These are phyloP conservation scores for Lasioglossum vierecki DNA, from an alignment of 2,888 invertebrate species.

Conservation along the genomic window DNA sequence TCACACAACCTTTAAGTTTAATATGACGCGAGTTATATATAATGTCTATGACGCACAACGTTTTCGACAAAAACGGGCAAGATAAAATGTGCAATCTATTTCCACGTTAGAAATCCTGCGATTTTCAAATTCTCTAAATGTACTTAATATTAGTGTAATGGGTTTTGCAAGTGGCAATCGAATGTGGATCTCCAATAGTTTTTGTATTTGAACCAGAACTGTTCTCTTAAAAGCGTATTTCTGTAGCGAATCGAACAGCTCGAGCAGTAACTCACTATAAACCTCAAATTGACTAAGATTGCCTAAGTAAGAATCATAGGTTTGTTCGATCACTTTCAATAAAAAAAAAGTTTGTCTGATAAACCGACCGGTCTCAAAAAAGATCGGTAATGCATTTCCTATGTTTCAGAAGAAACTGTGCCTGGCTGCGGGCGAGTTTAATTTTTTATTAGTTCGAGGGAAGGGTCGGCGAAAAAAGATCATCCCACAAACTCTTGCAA, in stretches of 20 bases:
- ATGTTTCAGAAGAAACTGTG: conserved; percentile 7
- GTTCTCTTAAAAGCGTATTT: conserved; percentile 7
- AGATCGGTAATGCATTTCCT: conserved; percentile 4
- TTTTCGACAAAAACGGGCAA: too few species aligned
- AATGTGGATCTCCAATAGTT: not conserved
- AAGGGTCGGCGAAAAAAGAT: not conserved
- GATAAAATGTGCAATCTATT: too few species aligned
- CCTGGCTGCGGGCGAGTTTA: not conserved
- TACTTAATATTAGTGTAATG: not conserved
- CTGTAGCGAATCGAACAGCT: not conserved
- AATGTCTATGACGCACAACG: too few species aligned
- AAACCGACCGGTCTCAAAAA: not conserved
- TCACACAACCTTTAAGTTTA: too few species aligned
- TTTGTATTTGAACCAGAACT: not conserved
- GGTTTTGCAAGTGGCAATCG: not conserved
- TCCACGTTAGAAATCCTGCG: too few species aligned
- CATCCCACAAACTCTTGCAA: not conserved
- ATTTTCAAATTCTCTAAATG: too few species aligned
- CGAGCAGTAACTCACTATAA: conserved; percentile 2
- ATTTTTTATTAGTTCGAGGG: conserved; percentile 12
- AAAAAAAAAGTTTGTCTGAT: conserved; percentile 4
- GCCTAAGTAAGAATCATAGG: conserved; percentile 9
- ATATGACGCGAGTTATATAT: too few species aligned
- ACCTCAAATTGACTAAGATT: not conserved
- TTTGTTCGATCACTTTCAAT: not conserved